phyloP scores from a whole-genome alignment of 2,113 vertebrate species.

The Cebus imitator region DNA sequence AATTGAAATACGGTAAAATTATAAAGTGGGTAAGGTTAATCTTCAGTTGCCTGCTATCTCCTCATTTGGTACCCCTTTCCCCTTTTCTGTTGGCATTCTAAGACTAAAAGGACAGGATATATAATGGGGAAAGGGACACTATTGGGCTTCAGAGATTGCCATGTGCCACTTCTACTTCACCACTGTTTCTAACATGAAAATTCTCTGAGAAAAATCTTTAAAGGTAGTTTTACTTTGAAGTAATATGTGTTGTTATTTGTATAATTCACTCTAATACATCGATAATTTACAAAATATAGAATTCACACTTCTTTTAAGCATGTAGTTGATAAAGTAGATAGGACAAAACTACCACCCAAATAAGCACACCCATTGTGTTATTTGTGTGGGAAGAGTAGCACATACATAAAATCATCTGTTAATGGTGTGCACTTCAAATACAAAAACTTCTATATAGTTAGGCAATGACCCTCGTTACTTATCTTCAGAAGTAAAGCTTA shows the following conservation, averaged over 20 bases:
- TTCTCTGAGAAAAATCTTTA: slow-evolving; percentile 24
- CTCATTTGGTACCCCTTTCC: background rate
- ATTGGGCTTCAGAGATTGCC: background rate
- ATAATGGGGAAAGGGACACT: background rate
- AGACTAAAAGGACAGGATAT: background rate
- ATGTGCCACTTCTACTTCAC: background rate
- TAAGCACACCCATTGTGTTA: background rate
- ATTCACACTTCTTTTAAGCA: background rate
- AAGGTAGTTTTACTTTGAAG: background rate
- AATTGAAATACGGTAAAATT: slow-evolving; percentile 10
- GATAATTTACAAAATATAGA: background rate
- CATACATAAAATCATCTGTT: background rate
- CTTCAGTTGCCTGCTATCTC: background rate
- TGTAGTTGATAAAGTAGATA: slow-evolving; percentile 14
- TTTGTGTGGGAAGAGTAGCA: background rate
- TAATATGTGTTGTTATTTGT: background rate
- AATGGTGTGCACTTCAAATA: background rate
- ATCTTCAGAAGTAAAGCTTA: slow-evolving; percentile 1
- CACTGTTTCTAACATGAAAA: background rate
- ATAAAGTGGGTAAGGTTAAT: background rate
- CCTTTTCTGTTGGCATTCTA: background rate
- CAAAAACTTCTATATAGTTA: background rate
- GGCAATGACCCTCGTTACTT: background rate
- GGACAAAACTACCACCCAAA: background rate
- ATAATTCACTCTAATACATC: background rate